Evolutionary conservation across 2,888 invertebrate genomes (phyloP), one percentile per base, ranked within the genome.

Genomic region (Ischnus inquisitorius): DNA sequence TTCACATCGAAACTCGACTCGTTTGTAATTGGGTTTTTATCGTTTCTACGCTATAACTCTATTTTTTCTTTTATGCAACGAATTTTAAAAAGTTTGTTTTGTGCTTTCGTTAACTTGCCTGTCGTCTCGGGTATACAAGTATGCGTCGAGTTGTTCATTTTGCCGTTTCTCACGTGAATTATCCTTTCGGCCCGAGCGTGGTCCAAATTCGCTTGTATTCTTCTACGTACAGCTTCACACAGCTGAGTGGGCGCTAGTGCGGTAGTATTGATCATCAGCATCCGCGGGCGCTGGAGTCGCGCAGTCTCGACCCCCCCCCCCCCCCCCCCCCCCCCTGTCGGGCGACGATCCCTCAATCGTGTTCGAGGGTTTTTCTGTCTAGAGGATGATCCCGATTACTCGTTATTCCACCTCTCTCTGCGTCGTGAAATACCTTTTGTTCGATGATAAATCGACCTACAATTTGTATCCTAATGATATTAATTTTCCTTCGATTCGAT

Each of bases 221-320:
- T 68, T n/a, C 48, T 48, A 46, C 79, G 64, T 83, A 82, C 85
- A 86, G 84, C 83, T 79, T 85, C 79, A 79, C 75, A 64, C 46
- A 64, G 43, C 46, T 28, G 60, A 71, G 64, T 51, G 34, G 14
- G 79, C 28, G 74, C 83, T 79, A 46, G 25, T 34, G 68, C 51
- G 81, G 74, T 41, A 76, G 87, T 90, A 90, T 90, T 90, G 90
- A 90, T 90, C 84, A 88, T 85, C 86, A 88, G 87, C 88, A 85
- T 89, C 87, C 72, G 79, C 46, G 57, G 39, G 65, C 34, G 62
- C 77, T 76, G 89, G 89, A 14, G 57, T 60, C 57, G 57, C 57
- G 89, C 89, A 89, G 88, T 89, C 89, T 88, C 89, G 80, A 65
- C 76, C 69, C 78, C 60, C 54, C 10, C 10, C 34, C 1, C 34